These are phyloP conservation scores for Metallyticus violacea DNA, from an alignment of 2,888 invertebrate species.

Conservation along the genomic window DNA sequence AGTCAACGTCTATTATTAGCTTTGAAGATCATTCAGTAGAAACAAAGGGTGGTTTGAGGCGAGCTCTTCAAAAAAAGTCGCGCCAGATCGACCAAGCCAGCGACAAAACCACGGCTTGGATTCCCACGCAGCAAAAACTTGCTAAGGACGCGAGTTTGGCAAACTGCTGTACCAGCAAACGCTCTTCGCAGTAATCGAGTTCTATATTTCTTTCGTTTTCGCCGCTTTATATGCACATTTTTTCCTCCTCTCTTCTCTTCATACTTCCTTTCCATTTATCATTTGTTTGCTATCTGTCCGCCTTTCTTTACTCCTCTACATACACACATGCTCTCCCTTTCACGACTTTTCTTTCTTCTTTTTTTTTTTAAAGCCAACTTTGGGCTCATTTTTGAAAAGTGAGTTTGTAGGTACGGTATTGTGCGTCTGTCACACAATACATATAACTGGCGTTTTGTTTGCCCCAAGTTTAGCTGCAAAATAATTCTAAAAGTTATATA, in stretches of 20 bases:
- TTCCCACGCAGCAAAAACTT: background rate
- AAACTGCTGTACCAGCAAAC: background rate
- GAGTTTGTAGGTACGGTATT: background rate
- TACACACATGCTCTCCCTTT: background rate
- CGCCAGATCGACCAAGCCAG: too few species aligned
- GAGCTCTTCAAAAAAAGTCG: too few species aligned
- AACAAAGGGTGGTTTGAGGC: background rate
- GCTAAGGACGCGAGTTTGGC: background rate
- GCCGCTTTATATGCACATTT: background rate
- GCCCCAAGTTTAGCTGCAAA: background rate
- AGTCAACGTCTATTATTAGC: background rate
- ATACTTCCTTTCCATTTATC: background rate
- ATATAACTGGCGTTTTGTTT: background rate
- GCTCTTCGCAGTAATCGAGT: background rate
- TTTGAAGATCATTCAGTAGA: background rate
- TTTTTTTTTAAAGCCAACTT: background rate
- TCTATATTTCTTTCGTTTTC: background rate
- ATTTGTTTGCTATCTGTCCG: background rate
- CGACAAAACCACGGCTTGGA: too few species aligned
- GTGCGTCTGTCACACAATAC: background rate
- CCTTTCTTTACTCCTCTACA: background rate
- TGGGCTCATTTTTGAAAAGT: background rate
- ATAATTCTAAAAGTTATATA: background rate
- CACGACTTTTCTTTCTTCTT: background rate
- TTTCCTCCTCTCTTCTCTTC: background rate